Base-by-base conservation (phyloP, 2,888 invertebrate species). In the Cryptocephalus moraei region DNA sequence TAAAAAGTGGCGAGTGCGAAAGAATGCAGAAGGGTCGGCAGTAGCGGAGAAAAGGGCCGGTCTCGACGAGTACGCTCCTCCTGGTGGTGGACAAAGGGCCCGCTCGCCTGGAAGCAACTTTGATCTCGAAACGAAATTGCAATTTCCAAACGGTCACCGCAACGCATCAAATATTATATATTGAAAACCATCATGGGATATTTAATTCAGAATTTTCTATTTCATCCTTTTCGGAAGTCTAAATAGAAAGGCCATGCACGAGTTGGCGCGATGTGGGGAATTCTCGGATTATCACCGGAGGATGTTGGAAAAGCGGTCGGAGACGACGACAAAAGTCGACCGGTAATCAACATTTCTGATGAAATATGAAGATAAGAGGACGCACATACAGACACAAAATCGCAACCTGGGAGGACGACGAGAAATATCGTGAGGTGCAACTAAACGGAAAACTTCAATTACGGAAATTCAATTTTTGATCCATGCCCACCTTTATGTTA, bases 81-180 rank as follows among this genome's bases (percentile, higher is more conserved):
- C 47, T 58, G 50, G 49, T 52, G 46, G 53, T 61, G 65, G 65
- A 68, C 68, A 68, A 68, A 68, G 63, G 65, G 60, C 56, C 60
- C 64, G 61, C 53, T 63, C 64, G 63, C 55, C 62, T 59, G 67
- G 66, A 67, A 67, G 63, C 63, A 66, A 66, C 68, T 68, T 68
- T 68, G 68, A 68, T 68, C 68, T 66, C 58, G 65, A 63, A 65
- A 64, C 66, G 67, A 68, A 68, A 67, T 68, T 68, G 67, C 67
- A 66, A 68, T 68, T 68, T 67, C 64, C 65, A 64, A 67, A 64
- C 66, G 67, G 64, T 65, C 64, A 63, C 66, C 65, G 63, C 65
- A 65, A 62, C 60, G 57, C 60, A 62, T 59, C 64, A 60, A 65
- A 68, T 65, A 65, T 67, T 64, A 66, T 65, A 36, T 36, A 66